Evolutionary conservation across 2,113 vertebrate genomes (phyloP).

Genomic region (Chloropsis cyanopogon): DNA sequence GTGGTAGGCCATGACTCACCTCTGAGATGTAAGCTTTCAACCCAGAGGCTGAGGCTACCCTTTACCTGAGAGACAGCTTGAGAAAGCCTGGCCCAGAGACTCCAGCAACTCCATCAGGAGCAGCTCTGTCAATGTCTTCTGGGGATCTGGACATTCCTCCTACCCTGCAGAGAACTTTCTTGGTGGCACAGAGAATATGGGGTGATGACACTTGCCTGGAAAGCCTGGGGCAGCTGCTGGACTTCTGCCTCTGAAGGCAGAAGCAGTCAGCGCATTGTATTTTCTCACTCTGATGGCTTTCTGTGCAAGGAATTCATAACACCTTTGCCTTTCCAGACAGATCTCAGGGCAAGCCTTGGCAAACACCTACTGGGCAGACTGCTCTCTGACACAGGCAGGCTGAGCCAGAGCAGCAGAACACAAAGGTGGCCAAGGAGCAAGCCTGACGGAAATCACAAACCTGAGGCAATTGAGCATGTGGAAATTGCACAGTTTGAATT

Average conservation of each 20-base stretch:
- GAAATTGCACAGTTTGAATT: neutral
- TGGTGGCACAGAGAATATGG: neutral
- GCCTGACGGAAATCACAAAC: neutral
- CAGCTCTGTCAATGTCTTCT: neutral
- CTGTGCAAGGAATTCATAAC: neutral
- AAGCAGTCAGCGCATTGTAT: neutral
- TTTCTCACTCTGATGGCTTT: neutral
- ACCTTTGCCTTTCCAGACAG: neutral
- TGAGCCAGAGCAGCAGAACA: neutral
- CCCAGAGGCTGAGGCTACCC: neutral
- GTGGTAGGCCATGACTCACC: rapidly evolving
- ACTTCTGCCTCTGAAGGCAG: neutral
- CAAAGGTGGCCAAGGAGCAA: neutral
- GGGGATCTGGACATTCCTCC: neutral
- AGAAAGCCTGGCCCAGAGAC: neutral
- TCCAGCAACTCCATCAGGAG: neutral
- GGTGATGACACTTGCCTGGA: neutral
- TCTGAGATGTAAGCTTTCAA: neutral
- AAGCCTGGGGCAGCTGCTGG: neutral
- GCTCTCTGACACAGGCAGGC: neutral
- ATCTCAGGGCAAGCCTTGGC: neutral
- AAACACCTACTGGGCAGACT: neutral
- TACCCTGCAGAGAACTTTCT: neutral
- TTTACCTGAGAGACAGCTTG: neutral
- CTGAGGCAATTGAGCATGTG: neutral